Evolutionary conservation across 2,797 vertebrate species (phyloP).

Genomic region (Cryptoblepharus egeriae): DNA sequence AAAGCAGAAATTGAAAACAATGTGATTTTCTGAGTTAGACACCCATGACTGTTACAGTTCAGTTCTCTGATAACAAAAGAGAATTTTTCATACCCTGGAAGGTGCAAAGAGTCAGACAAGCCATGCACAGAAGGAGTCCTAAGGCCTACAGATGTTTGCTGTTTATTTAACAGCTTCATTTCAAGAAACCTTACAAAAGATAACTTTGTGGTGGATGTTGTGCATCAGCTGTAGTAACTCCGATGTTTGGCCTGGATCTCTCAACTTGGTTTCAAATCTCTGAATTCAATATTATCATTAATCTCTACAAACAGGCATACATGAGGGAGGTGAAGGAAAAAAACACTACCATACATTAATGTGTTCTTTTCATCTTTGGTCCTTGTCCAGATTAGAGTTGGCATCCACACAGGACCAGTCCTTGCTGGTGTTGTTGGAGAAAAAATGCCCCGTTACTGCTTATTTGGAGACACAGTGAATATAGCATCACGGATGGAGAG

Average conservation of each 20-base stretch:
- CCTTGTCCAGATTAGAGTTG: conserved; percentile 77
- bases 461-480: conserved; percentile 83
- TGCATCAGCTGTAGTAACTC: not conserved
- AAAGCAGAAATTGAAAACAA: not conserved
- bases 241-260: no score
- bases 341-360: no score
- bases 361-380: conserved; percentile 56
- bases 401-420: conserved; percentile 79
- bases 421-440: conserved; percentile 80
- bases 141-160: not conserved
- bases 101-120: not conserved
- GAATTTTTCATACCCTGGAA: no score
- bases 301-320: no score
- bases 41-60: not conserved
- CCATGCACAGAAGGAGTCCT: not conserved
- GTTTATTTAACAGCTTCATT: no score
- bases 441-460: conserved; percentile 83
- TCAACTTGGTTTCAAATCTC: not conserved
- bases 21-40: not conserved
- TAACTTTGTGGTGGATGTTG: not conserved
- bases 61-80: not conserved
- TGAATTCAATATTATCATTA: not conserved
- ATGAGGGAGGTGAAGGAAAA: no score
- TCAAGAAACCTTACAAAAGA: not conserved
- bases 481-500: conserved; percentile 81